Percentiles rank a stretch among this genome's conserved stretches.
Conservation (phyloP, 2,797 vertebrate genomes). For the Clangula hyemalis region DNA sequence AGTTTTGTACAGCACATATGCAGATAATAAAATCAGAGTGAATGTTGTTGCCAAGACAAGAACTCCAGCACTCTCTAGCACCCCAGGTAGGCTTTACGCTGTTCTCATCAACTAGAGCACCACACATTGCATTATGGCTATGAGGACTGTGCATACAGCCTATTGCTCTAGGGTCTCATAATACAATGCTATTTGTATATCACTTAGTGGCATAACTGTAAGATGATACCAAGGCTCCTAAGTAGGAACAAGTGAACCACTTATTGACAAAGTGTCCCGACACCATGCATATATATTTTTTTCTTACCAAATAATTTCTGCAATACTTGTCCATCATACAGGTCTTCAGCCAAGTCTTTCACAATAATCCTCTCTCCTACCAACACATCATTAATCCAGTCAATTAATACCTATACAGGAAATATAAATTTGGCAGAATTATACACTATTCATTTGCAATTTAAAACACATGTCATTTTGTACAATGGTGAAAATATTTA, state of each 20-base stretch:
- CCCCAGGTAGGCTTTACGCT: conserved; percentile 39
- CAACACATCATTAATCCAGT: conserved; percentile 98
- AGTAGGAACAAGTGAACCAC: conserved; percentile 19
- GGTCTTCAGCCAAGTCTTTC: conserved; percentile 96
- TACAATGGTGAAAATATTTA: neutral
- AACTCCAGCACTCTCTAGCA: neutral
- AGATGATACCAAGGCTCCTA: conserved; percentile 21
- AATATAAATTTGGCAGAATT: conserved; percentile 58
- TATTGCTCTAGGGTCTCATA: conserved; percentile 19
- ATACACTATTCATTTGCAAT: conserved; percentile 49
- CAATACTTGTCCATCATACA: conserved; percentile 97
- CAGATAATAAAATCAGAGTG: conserved; percentile 26
- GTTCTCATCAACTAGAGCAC: conserved; percentile 32
- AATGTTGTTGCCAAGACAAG: conserved; percentile 17
- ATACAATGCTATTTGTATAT: conserved; percentile 49
- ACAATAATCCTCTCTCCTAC: conserved; percentile 98
- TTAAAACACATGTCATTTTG: conserved; percentile 42
- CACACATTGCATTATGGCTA: neutral
- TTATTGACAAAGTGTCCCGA: conserved; percentile 37
- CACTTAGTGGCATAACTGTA: conserved; percentile 45
- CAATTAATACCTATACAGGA: conserved; percentile 89
- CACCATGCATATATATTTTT: neutral
- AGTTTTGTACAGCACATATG: conserved; percentile 33
- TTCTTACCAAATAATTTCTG: conserved; percentile 97
- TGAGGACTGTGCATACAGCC: neutral